Evolutionary conservation across 2,888 invertebrate species (phyloP), one percentile per base, ranked within the genome.

Genomic region (Labia minor): DNA sequence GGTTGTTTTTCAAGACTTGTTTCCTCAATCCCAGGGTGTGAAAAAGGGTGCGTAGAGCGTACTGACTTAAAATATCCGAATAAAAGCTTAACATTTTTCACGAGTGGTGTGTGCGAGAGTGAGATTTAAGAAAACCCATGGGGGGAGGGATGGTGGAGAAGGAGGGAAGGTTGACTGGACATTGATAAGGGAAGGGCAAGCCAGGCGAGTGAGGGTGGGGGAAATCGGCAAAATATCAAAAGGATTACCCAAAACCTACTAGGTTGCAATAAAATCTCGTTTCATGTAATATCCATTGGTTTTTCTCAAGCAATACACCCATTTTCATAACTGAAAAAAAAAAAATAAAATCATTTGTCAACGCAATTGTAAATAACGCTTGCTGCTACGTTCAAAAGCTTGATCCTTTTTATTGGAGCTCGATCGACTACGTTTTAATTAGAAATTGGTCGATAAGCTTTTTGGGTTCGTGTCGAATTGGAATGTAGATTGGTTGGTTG

Each of bases 1-100:
- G 72, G 71, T 72, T 74, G 73, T 73, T 73, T 73, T 73, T 73
- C 72, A 73, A 72, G 69, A 65, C 69, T 64, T 65, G 69, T 67
- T 70, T 66, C 68, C 64, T 66, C 61, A 66, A 63, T 63, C 49
- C n/a, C 61, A 62, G 66, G 63, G 33, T 33, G 33, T 33, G 33
- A 67, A 62, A 65, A 67, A 65, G 68, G 67, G 66, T 66, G 66
- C 68, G 65, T 65, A 67, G 66, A 65, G 21, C n/a, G 37, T 11
- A 65, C 61, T 19, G 49, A 19, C 14, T 61, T 69, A 70, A 71
- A 71, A 71, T 69, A 70, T 70, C 70, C 66, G 21, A 69, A 70
- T 71, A 70, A 71, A 68, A 70, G 67, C 68, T 67, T 67, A 66
- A 69, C 71, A 71, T 71, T 71, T 71, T 70, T 70, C 71, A 70